Conservation (phyloP, 2,888 invertebrate genomes). For the Tetranychus piercei region DNA sequence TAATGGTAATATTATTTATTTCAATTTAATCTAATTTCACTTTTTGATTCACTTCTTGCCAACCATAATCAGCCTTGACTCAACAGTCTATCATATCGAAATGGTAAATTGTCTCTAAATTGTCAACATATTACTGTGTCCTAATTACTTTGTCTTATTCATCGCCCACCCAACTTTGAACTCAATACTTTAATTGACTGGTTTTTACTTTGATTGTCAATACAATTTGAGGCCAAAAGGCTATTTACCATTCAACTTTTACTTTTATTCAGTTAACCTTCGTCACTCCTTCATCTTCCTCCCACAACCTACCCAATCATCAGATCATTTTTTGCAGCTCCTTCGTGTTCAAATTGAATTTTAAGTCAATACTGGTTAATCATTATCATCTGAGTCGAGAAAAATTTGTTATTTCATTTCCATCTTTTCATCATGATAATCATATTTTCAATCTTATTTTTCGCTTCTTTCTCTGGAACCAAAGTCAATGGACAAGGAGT, state of each 20-base stretch:
- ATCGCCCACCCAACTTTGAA: not conserved
- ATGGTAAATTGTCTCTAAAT: not conserved
- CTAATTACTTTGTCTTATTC: not conserved
- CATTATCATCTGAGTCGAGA: not conserved
- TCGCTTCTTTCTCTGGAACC: not conserved
- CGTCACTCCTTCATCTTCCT: constrained; percentile 5
- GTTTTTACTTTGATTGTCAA: not conserved
- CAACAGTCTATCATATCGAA: not conserved
- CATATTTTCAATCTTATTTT: constrained; percentile 10
- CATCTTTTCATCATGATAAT: constrained; percentile 5
- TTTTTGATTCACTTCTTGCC: not conserved
- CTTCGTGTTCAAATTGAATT: not conserved
- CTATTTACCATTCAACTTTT: constrained; percentile 8
- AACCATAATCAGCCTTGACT: not conserved
- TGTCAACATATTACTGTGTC: not conserved
- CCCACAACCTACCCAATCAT: not conserved
- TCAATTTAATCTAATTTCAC: not conserved
- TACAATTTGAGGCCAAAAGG: not conserved
- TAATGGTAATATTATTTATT: not conserved
- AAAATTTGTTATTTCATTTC: not conserved
- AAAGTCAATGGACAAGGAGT: constrained; percentile 16
- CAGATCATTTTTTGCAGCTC: not conserved
- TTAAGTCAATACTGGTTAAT: not conserved
- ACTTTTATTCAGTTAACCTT: constrained; percentile 8
- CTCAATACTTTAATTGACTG: not conserved